Base-by-base conservation (phyloP, 2,113 vertebrate genomes). In the Poecile atricapillus region DNA sequence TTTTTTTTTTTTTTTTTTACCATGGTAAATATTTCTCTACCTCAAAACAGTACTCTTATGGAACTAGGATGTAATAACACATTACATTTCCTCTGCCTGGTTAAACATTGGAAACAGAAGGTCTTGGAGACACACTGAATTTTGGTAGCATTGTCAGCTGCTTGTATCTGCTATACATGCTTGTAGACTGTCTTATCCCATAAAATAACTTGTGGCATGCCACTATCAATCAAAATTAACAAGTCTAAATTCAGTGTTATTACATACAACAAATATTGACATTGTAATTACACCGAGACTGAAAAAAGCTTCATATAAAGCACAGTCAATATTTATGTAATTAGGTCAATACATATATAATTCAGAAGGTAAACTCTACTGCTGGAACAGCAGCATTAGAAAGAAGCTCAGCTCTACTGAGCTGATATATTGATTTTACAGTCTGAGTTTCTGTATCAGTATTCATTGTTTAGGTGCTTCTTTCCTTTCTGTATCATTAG, bases 301-400 rank as follows among this genome's bases (percentile, higher is more conserved):
- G 78, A 92, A 97, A 97, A 96, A 97, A 70, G 37, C 83, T 97
- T 97, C 73, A 97, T 95, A 95, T 93, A 96, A 97, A 94, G 62
- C 53, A 97, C 97, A 97, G 95, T 97, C 98, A 98, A 98, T 98
- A 98, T 97, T 98, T 98, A 98, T 97, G 89, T 97, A 97, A 98
- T 98, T 97, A 97, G 94, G 96, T 97, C 96, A 98, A 98, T 97
- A 94, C 82, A 94, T 96, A 97, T 96, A 97, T 97, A 97, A 98
- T 98, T 97, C 97, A 98, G 85, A 96, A 97, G 69, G 91, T 89
- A 96, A 97, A 88, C 88, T 91, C 83, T 56, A 53, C 23, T 87
- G 85, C 84, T 92, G 85, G 55, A 92, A 92, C 47, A 93, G 82
- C 68, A 93, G 55, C 90, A 93, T 83, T 88, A 92, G 77, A 93